phyloP scores from a whole-genome alignment of 2,888 invertebrate species.

The Apamea epomidion region DNA sequence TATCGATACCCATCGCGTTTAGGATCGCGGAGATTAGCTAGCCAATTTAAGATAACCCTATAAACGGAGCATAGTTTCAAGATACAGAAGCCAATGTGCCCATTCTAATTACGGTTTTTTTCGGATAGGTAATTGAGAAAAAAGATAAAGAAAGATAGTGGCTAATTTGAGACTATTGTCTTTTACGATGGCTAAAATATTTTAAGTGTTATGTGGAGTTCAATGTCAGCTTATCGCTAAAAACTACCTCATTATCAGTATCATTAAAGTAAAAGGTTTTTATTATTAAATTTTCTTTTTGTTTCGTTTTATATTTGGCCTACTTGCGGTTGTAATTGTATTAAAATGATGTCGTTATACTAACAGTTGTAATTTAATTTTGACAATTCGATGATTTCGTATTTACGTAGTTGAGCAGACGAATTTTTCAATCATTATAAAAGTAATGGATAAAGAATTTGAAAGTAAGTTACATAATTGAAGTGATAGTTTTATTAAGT shows the following conservation, averaged over 20 bases:
- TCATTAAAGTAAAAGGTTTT: background rate
- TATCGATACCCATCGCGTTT: background rate
- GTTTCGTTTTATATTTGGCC: background rate
- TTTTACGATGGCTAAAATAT: conserved; percentile 25
- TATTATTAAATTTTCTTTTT: background rate
- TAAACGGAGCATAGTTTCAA: background rate
- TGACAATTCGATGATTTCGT: background rate
- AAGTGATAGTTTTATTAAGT: background rate
- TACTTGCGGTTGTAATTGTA: background rate
- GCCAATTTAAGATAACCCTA: background rate
- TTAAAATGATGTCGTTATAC: background rate
- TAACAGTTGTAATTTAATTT: background rate
- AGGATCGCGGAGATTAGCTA: too few relatives aligned
- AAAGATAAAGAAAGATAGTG: conserved; percentile 20
- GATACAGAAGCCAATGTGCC: background rate
- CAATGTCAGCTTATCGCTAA: conserved; percentile 21
- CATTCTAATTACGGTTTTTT: background rate
- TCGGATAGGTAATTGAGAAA: background rate
- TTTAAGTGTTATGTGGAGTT: conserved; percentile 24
- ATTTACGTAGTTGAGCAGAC: background rate
- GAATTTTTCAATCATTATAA: background rate
- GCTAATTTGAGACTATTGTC: conserved; percentile 33
- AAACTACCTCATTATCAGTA: conserved; percentile 16
- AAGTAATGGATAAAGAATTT: too few relatives aligned
- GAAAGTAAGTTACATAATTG: background rate